Conservation (phyloP, 2,797 vertebrate genomes). For the Sebastes iracundus region DNA sequence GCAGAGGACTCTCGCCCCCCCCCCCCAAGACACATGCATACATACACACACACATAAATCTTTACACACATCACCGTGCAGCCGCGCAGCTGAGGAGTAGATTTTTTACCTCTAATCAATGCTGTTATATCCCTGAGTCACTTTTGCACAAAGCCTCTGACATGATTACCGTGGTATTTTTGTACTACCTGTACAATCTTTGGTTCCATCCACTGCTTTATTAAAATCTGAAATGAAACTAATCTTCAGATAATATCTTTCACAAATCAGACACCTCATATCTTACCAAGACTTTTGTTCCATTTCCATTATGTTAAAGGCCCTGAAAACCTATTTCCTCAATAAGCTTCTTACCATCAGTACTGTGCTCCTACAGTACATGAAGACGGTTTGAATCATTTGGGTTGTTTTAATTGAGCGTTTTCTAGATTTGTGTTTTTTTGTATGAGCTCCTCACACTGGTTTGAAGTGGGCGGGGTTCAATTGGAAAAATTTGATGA, state of each 20-base stretch:
- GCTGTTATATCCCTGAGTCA: constrained; percentile 18
- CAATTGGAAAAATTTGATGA: neutral
- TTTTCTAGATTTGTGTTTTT: neutral
- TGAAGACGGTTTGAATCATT: neutral
- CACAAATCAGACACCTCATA: constrained; percentile 21
- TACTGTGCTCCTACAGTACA: neutral
- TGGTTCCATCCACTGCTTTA: neutral
- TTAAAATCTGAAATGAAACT: constrained; percentile 34
- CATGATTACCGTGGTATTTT: constrained; percentile 35
- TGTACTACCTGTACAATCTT: constrained; percentile 16
- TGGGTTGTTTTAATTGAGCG: neutral
- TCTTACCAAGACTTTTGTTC: neutral
- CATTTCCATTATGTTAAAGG: constrained; percentile 9
- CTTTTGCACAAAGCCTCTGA: constrained; percentile 13
- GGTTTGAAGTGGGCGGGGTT: neutral
- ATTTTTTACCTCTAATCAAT: constrained; percentile 21
- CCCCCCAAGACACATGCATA: constrained; percentile 21
- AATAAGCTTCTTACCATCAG: neutral
- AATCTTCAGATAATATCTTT: constrained; percentile 14
- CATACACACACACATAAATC: neutral
- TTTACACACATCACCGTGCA: constrained; percentile 1
- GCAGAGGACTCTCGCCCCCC: constrained; percentile 39
- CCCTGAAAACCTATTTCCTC: neutral
- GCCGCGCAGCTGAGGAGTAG: neutral
- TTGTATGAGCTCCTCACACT: neutral